Evolutionary conservation across 2,113 vertebrate genomes (phyloP), one percentile per base, ranked within the genome.

Genomic region (Hystrix brachyura): DNA sequence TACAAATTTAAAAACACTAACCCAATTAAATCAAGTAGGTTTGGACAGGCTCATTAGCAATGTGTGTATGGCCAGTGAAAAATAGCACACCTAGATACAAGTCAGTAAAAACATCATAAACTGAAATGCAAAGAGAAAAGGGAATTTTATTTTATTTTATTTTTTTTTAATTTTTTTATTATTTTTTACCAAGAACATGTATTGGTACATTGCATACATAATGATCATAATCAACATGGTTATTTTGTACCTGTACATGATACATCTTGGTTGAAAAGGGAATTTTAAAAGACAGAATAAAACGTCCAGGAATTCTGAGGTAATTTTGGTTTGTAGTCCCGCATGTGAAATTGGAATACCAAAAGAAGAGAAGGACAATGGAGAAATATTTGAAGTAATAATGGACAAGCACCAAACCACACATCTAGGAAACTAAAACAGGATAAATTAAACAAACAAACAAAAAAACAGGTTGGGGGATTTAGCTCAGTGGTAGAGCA

Each of bases 1-100:
- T 90, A 46, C 9, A 86, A 83, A 65, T 94, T 4, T 25, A 78
- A 92, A 93, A 93, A n/a, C 51, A 57, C 18, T 83, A 78, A 64
- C 43, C 64, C 67, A 71, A 7, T 72, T 72, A 85, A 62, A 67
- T 81, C 69, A 87, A 65, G 17, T 7, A 64, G 48, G 19, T 62
- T 25, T 51, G 82, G 29, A 15, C 62, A 11, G 55, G 11, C 38
- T 93, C 18, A 64, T 78, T 18, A 69, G 43, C 65, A 67, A 17
- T 69, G 12, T 67, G 48, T 23, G 43, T 21, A 57, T n/a, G 29
- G 23, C 65, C 53, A 71, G 67, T 13, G 18, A 43, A 79, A 57
- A 25, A 76, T 57, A 92, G 23, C 18, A 57, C n/a, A 71, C 7
- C 38, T 57, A 34, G 5, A 12, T 27, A n/a, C 19, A 29, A 69